Evolutionary conservation across 2,888 invertebrate species (phyloP).

Genomic region (Koerneria pararmatus): DNA sequence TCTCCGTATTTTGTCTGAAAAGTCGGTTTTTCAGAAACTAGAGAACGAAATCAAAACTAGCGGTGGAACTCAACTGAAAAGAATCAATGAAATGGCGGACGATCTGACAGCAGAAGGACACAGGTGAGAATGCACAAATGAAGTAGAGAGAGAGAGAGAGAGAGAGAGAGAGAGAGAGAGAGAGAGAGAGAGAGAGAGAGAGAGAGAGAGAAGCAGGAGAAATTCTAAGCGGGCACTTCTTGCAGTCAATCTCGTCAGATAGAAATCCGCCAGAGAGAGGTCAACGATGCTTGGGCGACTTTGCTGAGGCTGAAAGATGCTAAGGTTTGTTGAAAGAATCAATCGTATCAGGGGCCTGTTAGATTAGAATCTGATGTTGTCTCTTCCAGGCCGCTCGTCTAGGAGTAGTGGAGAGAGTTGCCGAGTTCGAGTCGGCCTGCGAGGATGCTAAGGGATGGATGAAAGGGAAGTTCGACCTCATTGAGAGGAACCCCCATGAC

Average conservation of each 20-base stretch:
- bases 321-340: constrained; percentile 27
- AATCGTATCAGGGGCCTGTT: not conserved
- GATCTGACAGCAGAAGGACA: constrained; percentile 81
- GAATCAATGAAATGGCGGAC: constrained; percentile 80
- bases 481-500: constrained; percentile 67
- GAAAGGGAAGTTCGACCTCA: constrained; percentile 82
- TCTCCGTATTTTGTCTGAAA: too few species aligned
- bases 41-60: constrained; percentile 85
- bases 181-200: too few species aligned
- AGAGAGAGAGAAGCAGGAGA: too few species aligned
- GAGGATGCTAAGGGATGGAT: constrained; percentile 97
- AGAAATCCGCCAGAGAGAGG: constrained; percentile 74
- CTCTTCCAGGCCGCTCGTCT: constrained; percentile 77
- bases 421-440: constrained; percentile 88
- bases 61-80: constrained; percentile 78
- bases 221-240: too few species aligned
- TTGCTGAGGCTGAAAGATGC: constrained; percentile 38
- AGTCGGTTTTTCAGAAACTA: constrained; percentile 70
- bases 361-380: not conserved
- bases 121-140: constrained; percentile 69
- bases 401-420: constrained; percentile 86
- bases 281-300: constrained; percentile 70
- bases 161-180: too few species aligned
- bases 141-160: too few species aligned
- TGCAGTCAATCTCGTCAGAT: constrained; percentile 71